These are phyloP conservation scores for Ceyx margarethae DNA, from an alignment of 2,113 vertebrate species.

Conservation along the genomic window DNA sequence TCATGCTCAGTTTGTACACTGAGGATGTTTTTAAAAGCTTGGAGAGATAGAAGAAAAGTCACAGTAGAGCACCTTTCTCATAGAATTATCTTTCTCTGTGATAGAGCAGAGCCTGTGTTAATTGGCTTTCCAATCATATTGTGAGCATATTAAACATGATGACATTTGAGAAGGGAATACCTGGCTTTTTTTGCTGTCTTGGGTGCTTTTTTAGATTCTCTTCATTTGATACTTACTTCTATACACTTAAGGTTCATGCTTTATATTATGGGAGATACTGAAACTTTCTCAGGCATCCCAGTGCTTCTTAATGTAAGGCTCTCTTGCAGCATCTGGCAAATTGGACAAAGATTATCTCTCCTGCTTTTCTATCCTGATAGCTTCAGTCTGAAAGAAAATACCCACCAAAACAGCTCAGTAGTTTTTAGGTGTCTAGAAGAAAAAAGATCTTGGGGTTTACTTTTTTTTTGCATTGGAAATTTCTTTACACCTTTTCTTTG, in stretches of 20 bases:
- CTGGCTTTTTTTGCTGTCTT: neutral
- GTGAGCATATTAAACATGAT: neutral
- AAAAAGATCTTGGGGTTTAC: neutral
- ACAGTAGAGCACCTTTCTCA: neutral
- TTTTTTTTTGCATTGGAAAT: neutral
- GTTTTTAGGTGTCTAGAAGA: neutral
- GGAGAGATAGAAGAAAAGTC: neutral
- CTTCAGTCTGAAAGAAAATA: neutral
- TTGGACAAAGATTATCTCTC: neutral
- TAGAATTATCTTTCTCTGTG: neutral
- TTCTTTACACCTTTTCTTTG: neutral
- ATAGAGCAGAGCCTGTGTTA: neutral
- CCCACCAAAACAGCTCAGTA: neutral
- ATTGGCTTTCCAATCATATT: neutral
- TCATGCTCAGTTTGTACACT: fast-evolving
- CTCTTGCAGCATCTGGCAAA: neutral
- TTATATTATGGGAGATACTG: neutral
- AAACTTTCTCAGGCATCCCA: neutral
- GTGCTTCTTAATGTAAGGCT: neutral
- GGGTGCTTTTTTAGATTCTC: neutral
- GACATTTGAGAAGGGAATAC: neutral
- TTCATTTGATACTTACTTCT: neutral
- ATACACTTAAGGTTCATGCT: neutral
- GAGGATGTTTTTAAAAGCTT: neutral
- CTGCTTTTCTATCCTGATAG: neutral